Base-by-base conservation (phyloP, 2,888 invertebrate species). In the Cryptosula pallasiana region DNA sequence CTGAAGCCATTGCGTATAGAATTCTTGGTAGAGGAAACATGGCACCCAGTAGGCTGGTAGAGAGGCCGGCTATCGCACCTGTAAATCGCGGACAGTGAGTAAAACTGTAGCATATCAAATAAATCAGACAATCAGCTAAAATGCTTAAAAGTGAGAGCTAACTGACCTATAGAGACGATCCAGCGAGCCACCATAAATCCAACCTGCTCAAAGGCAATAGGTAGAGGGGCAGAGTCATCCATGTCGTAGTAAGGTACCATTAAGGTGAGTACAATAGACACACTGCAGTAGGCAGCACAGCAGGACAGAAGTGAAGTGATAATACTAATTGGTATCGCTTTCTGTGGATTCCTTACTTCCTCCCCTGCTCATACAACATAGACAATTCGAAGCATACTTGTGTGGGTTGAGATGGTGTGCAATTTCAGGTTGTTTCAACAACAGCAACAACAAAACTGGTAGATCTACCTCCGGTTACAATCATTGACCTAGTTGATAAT, bases 291-390 rank as follows among this genome's bases (percentile, higher is more conserved):
- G n/a, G n/a, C n/a, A n/a, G n/a, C n/a, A n/a, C n/a, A n/a, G n/a
- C n/a, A n/a, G n/a, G n/a, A n/a, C n/a, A n/a, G n/a, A n/a, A n/a
- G n/a, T n/a, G n/a, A n/a, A n/a, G n/a, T n/a, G n/a, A n/a, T n/a
- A n/a, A n/a, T n/a, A n/a, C n/a, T 93, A 55, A 95, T 84, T 0
- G 97, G 97, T 74, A 97, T 96, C 77, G 93, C 91, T 75, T 89
- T 88, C 84, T 94, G 92, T 0, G 97, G 96, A 86, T 94, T 94
- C 81, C 91, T 92, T 0, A 95, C 95, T 84, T 97, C 97, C 84
- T 97, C 97, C 0, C 95, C 92, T 89, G 79, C 23, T 76, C 72
- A 71, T 54, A 71, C n/a, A 54, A 54, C n/a, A 34, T n/a, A n/a
- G n/a, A n/a, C n/a, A n/a, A n/a, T n/a, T n/a, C n/a, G n/a, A n/a